Evolutionary conservation across 1,140 invertebrate species (phyloP).

Genomic region (Sarcophaga bullata): DNA sequence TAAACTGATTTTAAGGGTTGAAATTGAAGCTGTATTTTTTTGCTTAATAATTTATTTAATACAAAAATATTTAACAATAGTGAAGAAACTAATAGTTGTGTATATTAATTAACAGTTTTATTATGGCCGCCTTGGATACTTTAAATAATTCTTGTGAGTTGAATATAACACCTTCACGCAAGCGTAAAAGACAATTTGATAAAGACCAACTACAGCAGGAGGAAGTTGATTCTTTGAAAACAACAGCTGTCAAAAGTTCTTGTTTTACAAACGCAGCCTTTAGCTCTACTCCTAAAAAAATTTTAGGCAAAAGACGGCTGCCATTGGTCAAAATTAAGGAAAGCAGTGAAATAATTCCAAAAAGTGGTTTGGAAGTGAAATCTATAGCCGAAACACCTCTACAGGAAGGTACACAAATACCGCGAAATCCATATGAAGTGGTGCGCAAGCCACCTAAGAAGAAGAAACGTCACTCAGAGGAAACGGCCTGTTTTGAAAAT

Average conservation of each 20-base stretch:
- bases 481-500: slow-evolving; percentile 62
- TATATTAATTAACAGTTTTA: neutral
- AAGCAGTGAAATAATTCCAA: slow-evolving; percentile 49
- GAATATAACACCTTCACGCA: slow-evolving; percentile 53
- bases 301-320: slow-evolving; percentile 50
- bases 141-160: neutral
- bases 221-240: neutral
- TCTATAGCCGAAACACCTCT: slow-evolving; percentile 57
- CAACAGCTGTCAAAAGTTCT: slow-evolving; percentile 45
- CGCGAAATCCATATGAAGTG: slow-evolving; percentile 61
- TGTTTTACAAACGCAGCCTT: slow-evolving; percentile 62
- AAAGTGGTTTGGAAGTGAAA: slow-evolving; percentile 57
- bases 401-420: neutral
- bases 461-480: slow-evolving; percentile 53
- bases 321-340: slow-evolving; percentile 38
- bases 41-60: neutral
- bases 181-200: slow-evolving; percentile 57
- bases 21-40: neutral
- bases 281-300: slow-evolving; percentile 61
- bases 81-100: too few species aligned
- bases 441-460: slow-evolving; percentile 62
- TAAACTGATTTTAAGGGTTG: neutral
- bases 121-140: neutral
- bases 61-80: neutral
- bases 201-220: slow-evolving; percentile 23